Evolutionary conservation across 2,113 vertebrate species (phyloP), one percentile per base, ranked within the genome.

Genomic region (Sinosuthora webbiana): DNA sequence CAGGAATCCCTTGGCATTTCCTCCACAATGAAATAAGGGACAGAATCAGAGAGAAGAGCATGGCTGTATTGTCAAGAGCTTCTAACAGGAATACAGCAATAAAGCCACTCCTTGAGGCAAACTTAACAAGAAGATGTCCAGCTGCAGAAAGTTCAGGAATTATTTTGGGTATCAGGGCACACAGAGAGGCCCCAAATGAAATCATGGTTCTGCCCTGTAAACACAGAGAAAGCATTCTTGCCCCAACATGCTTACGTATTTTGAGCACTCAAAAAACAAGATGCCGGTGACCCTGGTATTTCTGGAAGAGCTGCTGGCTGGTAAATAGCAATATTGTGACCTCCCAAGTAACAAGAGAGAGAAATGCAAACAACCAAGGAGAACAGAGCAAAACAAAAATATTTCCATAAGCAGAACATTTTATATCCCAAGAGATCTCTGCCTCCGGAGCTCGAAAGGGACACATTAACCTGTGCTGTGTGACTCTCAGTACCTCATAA

Each of bases 341-440:
- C 90, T 96, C 84, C 75, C 47, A 53, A 86, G 87, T 24, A 93
- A 93, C 57, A 90, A 94, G 84, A 76, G 78, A 92, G 77, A 95
- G 74, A 95, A 96, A 95, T 73, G 87, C 84, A 94, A 96, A 91
- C 93, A 95, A 83, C 42, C 45, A 59, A 79, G 83, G 73, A 65
- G 80, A 95, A 87, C 27, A 25, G 71, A 86, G 84, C 62, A 88
- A 95, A 95, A 74, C 63, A 96, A 90, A 95, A 95, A 87, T 69
- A 95, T 59, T 95, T 93, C 74, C 87, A 69, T 53, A 77, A 83
- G 84, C 84, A 90, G 75, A 91, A 79, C 55, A 70, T 91, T 85
- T 87, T 83, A 47, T 89, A 93, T 62, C 70, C 70, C 41, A 27
- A 76, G 79, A 76, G 75, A 47, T 28, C 47, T 67, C 80, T 27